These are phyloP conservation scores for Corydoras maculifer DNA, from an alignment of 2,113 vertebrate species.

Conservation along the genomic window DNA sequence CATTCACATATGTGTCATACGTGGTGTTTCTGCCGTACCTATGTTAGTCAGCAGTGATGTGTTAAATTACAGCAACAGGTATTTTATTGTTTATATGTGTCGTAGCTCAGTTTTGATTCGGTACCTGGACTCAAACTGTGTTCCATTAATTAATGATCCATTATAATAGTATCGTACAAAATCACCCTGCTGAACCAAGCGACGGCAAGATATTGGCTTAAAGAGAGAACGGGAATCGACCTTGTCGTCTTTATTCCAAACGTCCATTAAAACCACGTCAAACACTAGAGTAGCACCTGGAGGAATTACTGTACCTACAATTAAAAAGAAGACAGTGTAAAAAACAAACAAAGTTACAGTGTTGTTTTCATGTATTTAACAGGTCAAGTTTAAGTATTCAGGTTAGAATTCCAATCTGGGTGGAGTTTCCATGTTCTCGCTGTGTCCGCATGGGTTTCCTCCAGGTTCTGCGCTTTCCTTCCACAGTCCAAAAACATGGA, in stretches of 20 bases:
- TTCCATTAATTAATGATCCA: conserved; percentile 82
- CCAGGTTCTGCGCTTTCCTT: too few species aligned
- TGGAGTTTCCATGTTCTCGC: too few species aligned
- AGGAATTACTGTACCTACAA: conserved; percentile 79
- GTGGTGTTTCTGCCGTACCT: conserved; percentile 80
- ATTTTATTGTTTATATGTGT: neutral
- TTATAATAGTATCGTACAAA: conserved; percentile 95
- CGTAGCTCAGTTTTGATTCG: neutral
- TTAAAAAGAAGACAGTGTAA: neutral
- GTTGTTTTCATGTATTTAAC: too few species aligned
- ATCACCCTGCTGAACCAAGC: conserved; percentile 79
- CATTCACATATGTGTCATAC: conserved; percentile 83
- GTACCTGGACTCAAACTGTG: conserved; percentile 85
- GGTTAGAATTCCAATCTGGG: too few species aligned
- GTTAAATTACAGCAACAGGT: conserved; percentile 32
- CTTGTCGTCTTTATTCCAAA: conserved; percentile 87
- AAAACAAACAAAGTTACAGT: neutral
- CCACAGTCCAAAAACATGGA: too few species aligned
- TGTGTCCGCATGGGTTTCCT: too few species aligned
- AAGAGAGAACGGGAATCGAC: conserved; percentile 73
- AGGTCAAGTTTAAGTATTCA: too few species aligned
- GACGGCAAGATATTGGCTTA: conserved; percentile 73
- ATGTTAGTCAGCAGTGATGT: conserved; percentile 39
- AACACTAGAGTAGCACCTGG: conserved; percentile 88
- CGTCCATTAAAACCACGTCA: conserved; percentile 80